A percentile compares a stretch with the other conserved stretches of the same genome.
phyloP scores from a whole-genome alignment of 2,113 vertebrate genomes.

The Apteryx owenii region DNA sequence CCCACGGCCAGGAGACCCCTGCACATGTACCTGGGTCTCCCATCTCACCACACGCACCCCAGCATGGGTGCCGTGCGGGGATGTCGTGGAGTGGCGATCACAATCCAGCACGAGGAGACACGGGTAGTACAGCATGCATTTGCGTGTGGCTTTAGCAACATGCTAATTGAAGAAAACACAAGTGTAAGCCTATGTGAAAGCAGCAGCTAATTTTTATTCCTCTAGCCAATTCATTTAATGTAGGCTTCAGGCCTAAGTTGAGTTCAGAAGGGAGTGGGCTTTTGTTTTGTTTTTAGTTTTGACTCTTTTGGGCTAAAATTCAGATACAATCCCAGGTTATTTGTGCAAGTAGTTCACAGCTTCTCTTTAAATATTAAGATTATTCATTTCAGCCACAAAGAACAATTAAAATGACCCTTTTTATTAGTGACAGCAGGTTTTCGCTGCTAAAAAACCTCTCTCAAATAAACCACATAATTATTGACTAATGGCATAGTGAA shows the following conservation, averaged over 20 bases:
- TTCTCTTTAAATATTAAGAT: background rate
- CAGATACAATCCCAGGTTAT: background rate
- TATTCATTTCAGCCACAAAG: background rate
- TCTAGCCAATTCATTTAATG: background rate
- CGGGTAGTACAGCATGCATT: background rate
- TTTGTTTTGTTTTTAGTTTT: background rate
- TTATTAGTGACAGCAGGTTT: background rate
- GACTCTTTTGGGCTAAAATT: background rate
- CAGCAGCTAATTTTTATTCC: background rate
- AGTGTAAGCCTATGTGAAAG: background rate
- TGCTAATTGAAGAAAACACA: background rate
- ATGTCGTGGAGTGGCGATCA: background rate
- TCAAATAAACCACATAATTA: background rate
- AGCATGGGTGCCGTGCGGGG: background rate
- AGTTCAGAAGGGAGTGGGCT: background rate
- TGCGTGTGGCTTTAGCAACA: background rate
- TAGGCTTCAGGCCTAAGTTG: background rate
- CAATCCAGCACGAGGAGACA: background rate
- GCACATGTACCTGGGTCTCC: background rate
- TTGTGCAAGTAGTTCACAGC: background rate
- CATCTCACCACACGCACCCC: background rate
- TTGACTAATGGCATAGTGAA: background rate
- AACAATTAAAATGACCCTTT: background rate
- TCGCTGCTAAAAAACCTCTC: background rate
- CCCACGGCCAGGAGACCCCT: background rate